Conservation (phyloP, 1,140 invertebrate species). For the Macrocentrus cingulum region DNA sequence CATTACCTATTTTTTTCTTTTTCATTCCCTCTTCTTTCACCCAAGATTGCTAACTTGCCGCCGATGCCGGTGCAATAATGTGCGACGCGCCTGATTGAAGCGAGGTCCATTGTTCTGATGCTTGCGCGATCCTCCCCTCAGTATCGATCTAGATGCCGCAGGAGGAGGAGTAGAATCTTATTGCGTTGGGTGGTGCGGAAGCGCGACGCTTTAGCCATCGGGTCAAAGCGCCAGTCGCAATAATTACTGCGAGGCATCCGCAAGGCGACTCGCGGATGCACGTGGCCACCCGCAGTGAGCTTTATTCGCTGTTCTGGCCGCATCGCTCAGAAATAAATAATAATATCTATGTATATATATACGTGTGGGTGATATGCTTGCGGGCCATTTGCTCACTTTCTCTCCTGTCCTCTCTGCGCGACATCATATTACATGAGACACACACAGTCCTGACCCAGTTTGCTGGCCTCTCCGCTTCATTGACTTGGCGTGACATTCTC, state of each 20-base stretch:
- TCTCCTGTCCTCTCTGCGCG: slow-evolving; percentile 38
- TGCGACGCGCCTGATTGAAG: too few relatives aligned
- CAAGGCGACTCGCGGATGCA: not conserved
- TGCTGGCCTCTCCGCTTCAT: slow-evolving; percentile 20
- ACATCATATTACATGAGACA: too few relatives aligned
- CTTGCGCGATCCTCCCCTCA: slow-evolving; percentile 1
- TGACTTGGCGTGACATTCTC: slow-evolving; percentile 23
- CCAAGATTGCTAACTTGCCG: too few relatives aligned
- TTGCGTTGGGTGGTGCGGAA: slow-evolving; percentile 16
- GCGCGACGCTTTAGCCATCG: slow-evolving; percentile 10
- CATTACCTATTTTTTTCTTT: too few relatives aligned
- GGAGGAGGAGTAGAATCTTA: not conserved
- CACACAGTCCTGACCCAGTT: slow-evolving; percentile 41
- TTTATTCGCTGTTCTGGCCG: too few relatives aligned
- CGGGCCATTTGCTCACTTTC: slow-evolving; percentile 42
- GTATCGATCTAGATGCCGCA: slow-evolving; percentile 1
- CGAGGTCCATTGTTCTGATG: slow-evolving; percentile 9
- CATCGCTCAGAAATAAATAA: too few relatives aligned
- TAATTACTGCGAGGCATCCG: slow-evolving; percentile 14
- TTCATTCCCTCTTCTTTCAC: slow-evolving; percentile 1
- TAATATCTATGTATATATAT: too few relatives aligned
- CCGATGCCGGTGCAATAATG: too few relatives aligned
- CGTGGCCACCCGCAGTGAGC: slow-evolving; percentile 17
- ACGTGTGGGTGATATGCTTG: slow-evolving; percentile 55
- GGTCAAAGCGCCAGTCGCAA: slow-evolving; percentile 17